phyloP scores from a whole-genome alignment of 1,140 invertebrate species.

The Drosophila lowei region DNA sequence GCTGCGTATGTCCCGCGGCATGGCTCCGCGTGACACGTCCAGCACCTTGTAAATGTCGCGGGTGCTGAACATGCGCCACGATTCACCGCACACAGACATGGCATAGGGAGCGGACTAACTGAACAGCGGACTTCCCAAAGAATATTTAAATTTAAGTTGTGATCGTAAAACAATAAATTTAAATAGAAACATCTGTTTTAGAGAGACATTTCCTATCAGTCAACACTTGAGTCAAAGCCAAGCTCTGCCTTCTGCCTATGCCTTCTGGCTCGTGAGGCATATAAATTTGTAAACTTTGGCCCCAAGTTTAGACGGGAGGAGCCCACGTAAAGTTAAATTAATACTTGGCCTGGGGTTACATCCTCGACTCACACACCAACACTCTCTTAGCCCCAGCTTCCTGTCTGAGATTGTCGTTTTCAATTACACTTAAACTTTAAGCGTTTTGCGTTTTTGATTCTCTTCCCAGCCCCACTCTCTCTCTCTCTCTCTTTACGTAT shows the following conservation, averaged over 20 bases:
- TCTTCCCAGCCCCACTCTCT: background rate
- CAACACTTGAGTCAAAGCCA: no score
- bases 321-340: constrained; percentile 69
- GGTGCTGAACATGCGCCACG: background rate
- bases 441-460: constrained; percentile 43
- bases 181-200: no score
- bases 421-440: constrained; percentile 71
- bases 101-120: background rate
- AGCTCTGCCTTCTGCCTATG: background rate
- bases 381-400: background rate
- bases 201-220: no score
- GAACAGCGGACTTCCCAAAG: background rate
- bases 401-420: constrained; percentile 47
- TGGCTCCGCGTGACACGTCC: background rate
- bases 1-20: background rate
- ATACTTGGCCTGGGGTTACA: constrained; percentile 31
- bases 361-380: constrained; percentile 6
- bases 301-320: constrained; percentile 48
- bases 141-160: background rate
- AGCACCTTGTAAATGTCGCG: background rate
- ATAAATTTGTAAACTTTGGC: constrained; percentile 45
- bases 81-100: constrained; percentile 1
- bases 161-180: background rate
- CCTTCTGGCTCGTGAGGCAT: background rate
- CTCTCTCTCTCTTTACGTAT: background rate